Percentiles rank a stretch among this genome's conserved stretches.
These are phyloP conservation scores for Trachurus trachurus DNA, from an alignment of 2,797 vertebrate genomes.

Conservation along the genomic window DNA sequence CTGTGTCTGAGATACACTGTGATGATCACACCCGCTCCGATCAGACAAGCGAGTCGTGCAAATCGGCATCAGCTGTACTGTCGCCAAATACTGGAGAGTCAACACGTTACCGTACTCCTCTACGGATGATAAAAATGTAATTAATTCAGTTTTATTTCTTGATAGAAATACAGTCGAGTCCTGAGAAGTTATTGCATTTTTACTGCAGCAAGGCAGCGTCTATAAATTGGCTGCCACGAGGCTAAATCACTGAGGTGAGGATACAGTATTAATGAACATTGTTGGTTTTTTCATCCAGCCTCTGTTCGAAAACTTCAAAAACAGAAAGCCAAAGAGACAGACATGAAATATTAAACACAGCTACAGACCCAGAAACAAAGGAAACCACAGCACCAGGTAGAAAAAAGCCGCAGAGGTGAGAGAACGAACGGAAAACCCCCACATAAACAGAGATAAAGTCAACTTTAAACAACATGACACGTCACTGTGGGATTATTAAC, in stretches of 20 bases:
- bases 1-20: conserved; percentile 2
- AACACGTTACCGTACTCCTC: conserved; percentile 17
- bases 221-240: conserved; percentile 46
- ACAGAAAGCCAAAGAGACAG: conserved; percentile 27
- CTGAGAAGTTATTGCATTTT: conserved; percentile 3
- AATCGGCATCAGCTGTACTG: conserved; percentile 18
- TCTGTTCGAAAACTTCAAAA: conserved; percentile 42
- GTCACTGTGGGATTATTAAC: background rate
- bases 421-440: background rate
- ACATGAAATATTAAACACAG: conserved; percentile 45
- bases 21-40: conserved; percentile 17
- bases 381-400: background rate
- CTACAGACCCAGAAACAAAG: conserved; percentile 21
- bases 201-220: conserved; percentile 16
- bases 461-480: conserved; percentile 8
- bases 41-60: conserved; percentile 17
- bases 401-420: conserved; percentile 2
- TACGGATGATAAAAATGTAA: background rate
- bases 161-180: conserved; percentile 6
- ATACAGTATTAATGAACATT: conserved; percentile 50
- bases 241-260: conserved; percentile 35
- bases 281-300: conserved; percentile 34
- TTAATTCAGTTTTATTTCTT: conserved; percentile 23
- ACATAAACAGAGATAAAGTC: background rate
- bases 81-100: conserved; percentile 16